Evolutionary conservation across 2,888 invertebrate genomes (phyloP).

Genomic region (Phyto melanocephala): DNA sequence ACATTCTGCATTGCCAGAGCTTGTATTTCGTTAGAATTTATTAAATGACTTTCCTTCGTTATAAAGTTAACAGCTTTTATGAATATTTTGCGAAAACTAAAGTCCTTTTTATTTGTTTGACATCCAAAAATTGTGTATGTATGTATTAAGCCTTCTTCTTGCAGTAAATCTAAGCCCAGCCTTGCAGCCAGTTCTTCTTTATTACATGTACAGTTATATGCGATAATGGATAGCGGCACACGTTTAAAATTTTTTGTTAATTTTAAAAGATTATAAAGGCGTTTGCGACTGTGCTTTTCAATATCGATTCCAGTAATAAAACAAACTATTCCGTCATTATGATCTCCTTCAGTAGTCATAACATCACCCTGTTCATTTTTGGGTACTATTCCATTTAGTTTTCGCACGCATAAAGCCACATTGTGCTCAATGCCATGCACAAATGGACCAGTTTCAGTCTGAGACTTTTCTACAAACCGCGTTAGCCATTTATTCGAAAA

Average conservation of each 20-base stretch:
- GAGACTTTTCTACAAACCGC: constrained; percentile 60
- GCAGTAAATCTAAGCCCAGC: constrained; percentile 68
- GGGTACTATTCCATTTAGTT: constrained; percentile 71
- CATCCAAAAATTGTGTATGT: constrained; percentile 71
- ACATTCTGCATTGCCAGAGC: constrained; percentile 82
- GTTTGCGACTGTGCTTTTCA: constrained; percentile 67
- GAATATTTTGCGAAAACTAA: constrained; percentile 77
- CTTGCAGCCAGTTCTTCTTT: constrained; percentile 52
- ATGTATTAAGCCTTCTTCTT: constrained; percentile 79
- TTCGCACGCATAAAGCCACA: constrained; percentile 75
- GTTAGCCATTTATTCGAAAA: constrained; percentile 72
- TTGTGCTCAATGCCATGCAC: constrained; percentile 69
- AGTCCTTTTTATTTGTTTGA: constrained; percentile 50
- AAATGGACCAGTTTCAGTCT: constrained; percentile 61
- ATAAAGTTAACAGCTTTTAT: constrained; percentile 74
- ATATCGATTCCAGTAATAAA: constrained; percentile 67
- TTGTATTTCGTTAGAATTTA: constrained; percentile 76
- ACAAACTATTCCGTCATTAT: constrained; percentile 74
- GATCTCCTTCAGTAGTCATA: constrained; percentile 68
- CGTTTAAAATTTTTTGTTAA: constrained; percentile 67
- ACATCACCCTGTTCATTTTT: constrained; percentile 71
- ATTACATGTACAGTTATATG: constrained; percentile 66
- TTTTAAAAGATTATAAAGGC: constrained; percentile 71
- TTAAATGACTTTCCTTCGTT: constrained; percentile 75
- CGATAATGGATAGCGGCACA: constrained; percentile 72